A percentile compares a stretch with the other conserved stretches of the same genome.
phyloP scores from a whole-genome alignment of 1,140 invertebrate species.

The Achatina immaculata region DNA sequence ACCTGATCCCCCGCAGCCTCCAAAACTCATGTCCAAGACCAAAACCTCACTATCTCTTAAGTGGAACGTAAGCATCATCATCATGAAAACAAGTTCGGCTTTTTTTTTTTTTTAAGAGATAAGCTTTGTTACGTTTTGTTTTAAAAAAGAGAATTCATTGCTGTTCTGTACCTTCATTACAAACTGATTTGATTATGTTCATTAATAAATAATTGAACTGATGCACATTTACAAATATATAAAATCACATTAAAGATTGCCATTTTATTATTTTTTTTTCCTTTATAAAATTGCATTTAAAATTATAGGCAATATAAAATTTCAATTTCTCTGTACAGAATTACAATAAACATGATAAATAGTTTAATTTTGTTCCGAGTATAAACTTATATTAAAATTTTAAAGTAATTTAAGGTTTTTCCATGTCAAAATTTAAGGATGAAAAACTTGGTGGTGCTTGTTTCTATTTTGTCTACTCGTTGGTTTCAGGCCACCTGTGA shows the following conservation, averaged over 20 bases:
- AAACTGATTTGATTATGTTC: background rate
- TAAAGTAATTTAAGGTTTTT: too few relatives aligned
- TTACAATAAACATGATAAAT: too few relatives aligned
- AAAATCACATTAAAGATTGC: background rate
- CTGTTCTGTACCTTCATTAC: background rate
- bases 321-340: too few relatives aligned
- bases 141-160: background rate
- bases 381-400: too few relatives aligned
- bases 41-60: conserved; percentile 71
- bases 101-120: conserved; percentile 7
- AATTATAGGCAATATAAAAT: too few relatives aligned
- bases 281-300: background rate
- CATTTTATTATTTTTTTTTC: conserved; percentile 22
- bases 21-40: conserved; percentile 69
- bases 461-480: too few relatives aligned
- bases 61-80: conserved; percentile 71
- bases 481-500: conserved; percentile 79
- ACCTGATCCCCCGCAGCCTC: conserved; percentile 71
- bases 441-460: too few relatives aligned
- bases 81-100: background rate
- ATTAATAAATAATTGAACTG: background rate
- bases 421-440: too few relatives aligned
- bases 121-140: background rate
- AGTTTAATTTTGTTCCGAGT: too few relatives aligned
- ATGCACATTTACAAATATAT: background rate